Base-by-base conservation (phyloP, 2,113 vertebrate species). In the Morone saxatilis region DNA sequence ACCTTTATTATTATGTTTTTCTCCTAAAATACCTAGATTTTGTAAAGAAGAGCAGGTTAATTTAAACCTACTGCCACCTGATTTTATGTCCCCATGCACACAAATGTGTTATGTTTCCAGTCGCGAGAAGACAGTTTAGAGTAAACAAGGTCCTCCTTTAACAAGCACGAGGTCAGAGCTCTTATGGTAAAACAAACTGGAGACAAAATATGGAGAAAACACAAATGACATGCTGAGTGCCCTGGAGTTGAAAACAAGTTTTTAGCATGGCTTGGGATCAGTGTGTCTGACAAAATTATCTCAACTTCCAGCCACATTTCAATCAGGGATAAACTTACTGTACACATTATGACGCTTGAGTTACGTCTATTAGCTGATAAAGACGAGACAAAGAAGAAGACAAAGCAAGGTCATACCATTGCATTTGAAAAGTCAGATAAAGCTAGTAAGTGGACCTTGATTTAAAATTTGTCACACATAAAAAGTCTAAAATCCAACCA, bases 1-100 rank as follows among this genome's bases (percentile, higher is more conserved):
- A 88, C 68, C 73, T 84, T 86, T 45, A 62, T 41, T 76, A 63
- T 62, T 53, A 1, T 38, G 4, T 60, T 60, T 70, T 70, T 53
- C 48, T 6, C 17, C 11, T 38, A 7, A 73, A 85, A 66, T 20
- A 54, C n/a, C 0, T 0, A 40, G 22, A 47, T 5, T 13, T 47
- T 12, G 2, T 14, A 3, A 43, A 38, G 4, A 31, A 31, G 20
- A 48, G 20, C 4, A 25, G 3, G 20, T 13, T 38, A 6, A 22
- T 76, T 81, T 22, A 4, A 61, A 62, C 2, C 3, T 11, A 13
- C 25, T 77, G 76, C 57, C 50, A 40, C 7, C 19, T 7, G 17
- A 65, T 57, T 31, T 40, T 20, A 19, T 51, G n/a, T 17, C 36
- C n/a, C 2, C 5, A 2, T 60, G 4, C 1, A 1, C 25, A 48